phyloP scores from a whole-genome alignment of 2,888 invertebrate genomes.

The Poecilobothrus nobilitatus region DNA sequence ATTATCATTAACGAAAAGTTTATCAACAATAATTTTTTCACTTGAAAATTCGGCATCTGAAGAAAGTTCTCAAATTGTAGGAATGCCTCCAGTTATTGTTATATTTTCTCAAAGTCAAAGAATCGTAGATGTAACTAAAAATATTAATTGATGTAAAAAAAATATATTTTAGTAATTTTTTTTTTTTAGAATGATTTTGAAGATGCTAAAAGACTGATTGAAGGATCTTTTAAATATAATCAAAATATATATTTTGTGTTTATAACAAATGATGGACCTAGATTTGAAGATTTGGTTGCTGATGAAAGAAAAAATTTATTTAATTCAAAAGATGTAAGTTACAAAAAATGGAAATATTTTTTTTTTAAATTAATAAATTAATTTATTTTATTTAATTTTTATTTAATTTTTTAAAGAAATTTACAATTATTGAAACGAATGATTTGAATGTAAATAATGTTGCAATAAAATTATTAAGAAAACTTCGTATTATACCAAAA shows the following conservation, averaged over 20 bases:
- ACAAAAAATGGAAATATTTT: not conserved
- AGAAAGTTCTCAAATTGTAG: not conserved
- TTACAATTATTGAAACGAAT: constrained; percentile 16
- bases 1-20: constrained; percentile 33
- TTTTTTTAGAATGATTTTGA: constrained; percentile 22
- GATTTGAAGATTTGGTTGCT: constrained; percentile 43
- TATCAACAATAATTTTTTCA: constrained; percentile 46
- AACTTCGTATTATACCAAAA: constrained; percentile 29
- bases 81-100: constrained; percentile 46
- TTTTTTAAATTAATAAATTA: not conserved
- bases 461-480: constrained; percentile 9
- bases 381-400: not conserved
- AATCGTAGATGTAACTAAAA: constrained; percentile 37
- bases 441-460: constrained; percentile 15
- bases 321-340: constrained; percentile 15
- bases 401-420: constrained; percentile 17
- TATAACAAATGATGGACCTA: constrained; percentile 43
- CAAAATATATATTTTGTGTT: constrained; percentile 50
- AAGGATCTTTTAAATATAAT: constrained; percentile 23
- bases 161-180: not conserved
- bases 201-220: constrained; percentile 22
- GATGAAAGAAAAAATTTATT: not conserved
- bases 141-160: not conserved
- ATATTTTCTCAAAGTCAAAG: constrained; percentile 47
- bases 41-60: constrained; percentile 44